Conservation (phyloP, 2,797 vertebrate species). For the Geotrypetes seraphini region DNA sequence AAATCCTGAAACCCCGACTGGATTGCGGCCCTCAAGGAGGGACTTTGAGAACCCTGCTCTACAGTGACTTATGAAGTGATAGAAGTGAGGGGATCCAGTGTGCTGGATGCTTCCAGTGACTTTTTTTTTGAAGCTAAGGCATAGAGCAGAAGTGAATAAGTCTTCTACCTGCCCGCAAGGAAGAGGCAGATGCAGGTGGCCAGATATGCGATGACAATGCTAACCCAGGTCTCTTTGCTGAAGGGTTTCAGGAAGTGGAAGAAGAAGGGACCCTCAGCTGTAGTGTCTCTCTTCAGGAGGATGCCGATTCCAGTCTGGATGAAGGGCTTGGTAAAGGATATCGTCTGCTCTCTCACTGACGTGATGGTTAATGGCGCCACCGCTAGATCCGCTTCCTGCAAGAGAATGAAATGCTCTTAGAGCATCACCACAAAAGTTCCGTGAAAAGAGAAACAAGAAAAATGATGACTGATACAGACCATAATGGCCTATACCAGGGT, state of each 20-base stretch:
- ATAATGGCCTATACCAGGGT: too few relatives aligned
- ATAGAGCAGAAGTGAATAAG: background rate
- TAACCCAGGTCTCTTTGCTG: constrained; percentile 71
- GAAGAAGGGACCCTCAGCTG: constrained; percentile 46
- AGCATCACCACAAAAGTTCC: too few relatives aligned
- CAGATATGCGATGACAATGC: constrained; percentile 67
- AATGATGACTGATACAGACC: too few relatives aligned
- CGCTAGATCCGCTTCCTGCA: constrained; percentile 75
- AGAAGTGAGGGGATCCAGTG: too few relatives aligned
- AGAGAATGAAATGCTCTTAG: too few relatives aligned
- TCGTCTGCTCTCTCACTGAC: constrained; percentile 60
- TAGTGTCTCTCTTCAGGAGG: constrained; percentile 61
- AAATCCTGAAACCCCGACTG: too few relatives aligned
- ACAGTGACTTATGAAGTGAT: too few relatives aligned
- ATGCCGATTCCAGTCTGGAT: constrained; percentile 83
- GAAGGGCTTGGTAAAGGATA: constrained; percentile 80
- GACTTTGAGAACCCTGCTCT: too few relatives aligned
- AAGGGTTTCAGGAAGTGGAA: constrained; percentile 79
- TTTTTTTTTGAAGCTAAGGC: too few relatives aligned
- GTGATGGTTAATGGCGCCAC: constrained; percentile 78
- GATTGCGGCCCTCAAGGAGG: too few relatives aligned
- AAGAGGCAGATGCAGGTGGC: constrained; percentile 71
- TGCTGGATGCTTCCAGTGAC: too few relatives aligned
- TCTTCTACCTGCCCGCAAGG: constrained; percentile 62
- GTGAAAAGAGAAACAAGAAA: too few relatives aligned